Base-by-base conservation (phyloP, 1,140 invertebrate genomes). In the Nixonia krombeini region DNA sequence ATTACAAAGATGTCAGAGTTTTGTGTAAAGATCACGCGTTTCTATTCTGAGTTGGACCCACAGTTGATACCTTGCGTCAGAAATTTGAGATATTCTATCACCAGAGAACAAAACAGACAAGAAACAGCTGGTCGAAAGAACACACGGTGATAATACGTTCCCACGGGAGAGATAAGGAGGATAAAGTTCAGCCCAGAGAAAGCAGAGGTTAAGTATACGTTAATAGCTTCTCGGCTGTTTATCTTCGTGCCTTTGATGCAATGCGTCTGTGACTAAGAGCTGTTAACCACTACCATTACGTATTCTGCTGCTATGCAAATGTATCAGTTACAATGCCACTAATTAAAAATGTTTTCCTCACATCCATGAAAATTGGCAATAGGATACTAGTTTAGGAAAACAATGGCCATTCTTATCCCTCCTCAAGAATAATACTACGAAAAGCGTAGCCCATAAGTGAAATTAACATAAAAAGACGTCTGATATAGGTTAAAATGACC, bases 171-270 rank as follows among this genome's bases (percentile, higher is more conserved):
- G 45, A 31, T 15, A 38, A 65, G 50, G 23, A 66, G 37, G 44
- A 21, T 40, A 62, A 38, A 56, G 55, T 62, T 64, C 21, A 25
- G 37, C 55, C 47, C 46, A 65, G 67, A 62, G 33, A 53, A 63
- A 56, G 50, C 33, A 28, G 37, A 49, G 58, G 57, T 71, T 70
- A 70, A 75, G 59, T 69, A 68, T 70, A 67, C 51, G 47, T 58
- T 64, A 66, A 74, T 59, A 69, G 62, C 56, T 63, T 66, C 33
- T n/a, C 38, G 23, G 29, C 52, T 69, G 44, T 63, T 68, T 69
- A 63, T 69, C 58, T 63, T 59, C 66, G 31, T 63, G 51, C 21
- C 28, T 62, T 35, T 57, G 65, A 62, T 42, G 52, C 50, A 33
- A 57, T 45, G 49, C 49, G 57, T 18, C 25, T 6, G n/a, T 17